Evolutionary conservation across 2,888 invertebrate species (phyloP).

Genomic region (Lasioglossum leucozonium): DNA sequence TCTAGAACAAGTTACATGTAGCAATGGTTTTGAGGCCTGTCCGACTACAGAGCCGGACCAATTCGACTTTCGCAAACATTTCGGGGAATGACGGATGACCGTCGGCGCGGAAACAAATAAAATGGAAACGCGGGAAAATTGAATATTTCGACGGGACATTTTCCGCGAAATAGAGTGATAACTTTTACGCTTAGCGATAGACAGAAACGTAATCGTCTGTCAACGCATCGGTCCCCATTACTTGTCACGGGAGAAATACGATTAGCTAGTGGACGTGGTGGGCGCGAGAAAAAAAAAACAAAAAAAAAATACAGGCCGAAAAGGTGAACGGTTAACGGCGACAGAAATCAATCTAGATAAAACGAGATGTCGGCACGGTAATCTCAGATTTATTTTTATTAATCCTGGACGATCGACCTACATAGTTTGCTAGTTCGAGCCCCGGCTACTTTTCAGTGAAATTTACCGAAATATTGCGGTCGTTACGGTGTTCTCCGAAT

Average conservation of each 20-base stretch:
- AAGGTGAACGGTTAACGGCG: slow-evolving; percentile 22
- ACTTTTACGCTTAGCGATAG: background rate
- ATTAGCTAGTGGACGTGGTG: slow-evolving; percentile 17
- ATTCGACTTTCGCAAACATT: slow-evolving; percentile 8
- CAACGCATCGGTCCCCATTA: slow-evolving; percentile 30
- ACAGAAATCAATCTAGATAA: slow-evolving; percentile 52
- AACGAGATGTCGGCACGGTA: slow-evolving; percentile 32
- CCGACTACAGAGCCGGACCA: background rate
- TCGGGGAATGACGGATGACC: background rate
- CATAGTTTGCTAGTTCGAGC: slow-evolving; percentile 32
- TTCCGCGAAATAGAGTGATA: background rate
- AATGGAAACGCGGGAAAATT: background rate
- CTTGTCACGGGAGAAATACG: background rate
- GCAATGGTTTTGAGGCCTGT: background rate
- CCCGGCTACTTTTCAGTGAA: slow-evolving; percentile 41
- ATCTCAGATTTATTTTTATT: slow-evolving; percentile 62
- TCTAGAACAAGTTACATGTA: background rate
- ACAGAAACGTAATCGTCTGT: background rate
- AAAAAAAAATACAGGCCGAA: background rate
- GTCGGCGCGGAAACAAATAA: background rate
- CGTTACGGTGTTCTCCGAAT: slow-evolving; percentile 48
- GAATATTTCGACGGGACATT: background rate
- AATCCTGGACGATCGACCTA: slow-evolving; percentile 51
- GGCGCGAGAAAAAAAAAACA: background rate
- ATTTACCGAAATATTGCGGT: slow-evolving; percentile 51